phyloP scores from a whole-genome alignment of 2,113 vertebrate genomes.

The Platysternon megacephalum region DNA sequence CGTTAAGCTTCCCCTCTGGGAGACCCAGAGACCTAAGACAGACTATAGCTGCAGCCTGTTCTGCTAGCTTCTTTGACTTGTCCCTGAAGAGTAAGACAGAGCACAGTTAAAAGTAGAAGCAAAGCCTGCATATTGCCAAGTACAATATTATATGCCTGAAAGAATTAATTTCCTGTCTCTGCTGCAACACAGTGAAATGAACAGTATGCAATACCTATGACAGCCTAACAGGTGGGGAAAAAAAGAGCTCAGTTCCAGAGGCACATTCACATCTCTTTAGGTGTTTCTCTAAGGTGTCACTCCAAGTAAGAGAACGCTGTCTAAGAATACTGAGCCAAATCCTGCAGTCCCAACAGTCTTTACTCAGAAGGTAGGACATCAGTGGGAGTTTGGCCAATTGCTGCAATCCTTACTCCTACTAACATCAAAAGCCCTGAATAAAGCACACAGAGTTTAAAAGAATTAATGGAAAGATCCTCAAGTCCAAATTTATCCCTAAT shows the following conservation, averaged over 20 bases:
- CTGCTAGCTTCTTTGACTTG: conserved; percentile 96
- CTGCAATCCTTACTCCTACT: background rate
- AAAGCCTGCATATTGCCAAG: background rate
- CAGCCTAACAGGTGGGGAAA: background rate
- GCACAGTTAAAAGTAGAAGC: conserved; percentile 17
- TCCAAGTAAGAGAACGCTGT: background rate
- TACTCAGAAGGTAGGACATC: background rate
- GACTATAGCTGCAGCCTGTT: conserved; percentile 93
- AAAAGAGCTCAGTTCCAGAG: background rate
- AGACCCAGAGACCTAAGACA: conserved; percentile 88
- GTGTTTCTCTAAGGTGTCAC: background rate
- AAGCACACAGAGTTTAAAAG: background rate
- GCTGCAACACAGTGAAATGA: conserved; percentile 28
- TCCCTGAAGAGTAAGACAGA: conserved; percentile 84
- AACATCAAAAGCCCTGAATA: background rate
- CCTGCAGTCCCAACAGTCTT: background rate
- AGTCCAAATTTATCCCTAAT: background rate
- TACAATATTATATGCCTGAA: background rate
- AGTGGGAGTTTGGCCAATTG: background rate
- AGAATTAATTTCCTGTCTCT: background rate
- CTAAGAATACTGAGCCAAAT: background rate
- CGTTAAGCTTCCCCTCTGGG: conserved; percentile 87
- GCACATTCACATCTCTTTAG: background rate
- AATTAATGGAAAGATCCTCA: background rate
- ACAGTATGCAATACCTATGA: background rate